phyloP scores from a whole-genome alignment of 2,888 invertebrate genomes.

The Drosophila subsilvestris region DNA sequence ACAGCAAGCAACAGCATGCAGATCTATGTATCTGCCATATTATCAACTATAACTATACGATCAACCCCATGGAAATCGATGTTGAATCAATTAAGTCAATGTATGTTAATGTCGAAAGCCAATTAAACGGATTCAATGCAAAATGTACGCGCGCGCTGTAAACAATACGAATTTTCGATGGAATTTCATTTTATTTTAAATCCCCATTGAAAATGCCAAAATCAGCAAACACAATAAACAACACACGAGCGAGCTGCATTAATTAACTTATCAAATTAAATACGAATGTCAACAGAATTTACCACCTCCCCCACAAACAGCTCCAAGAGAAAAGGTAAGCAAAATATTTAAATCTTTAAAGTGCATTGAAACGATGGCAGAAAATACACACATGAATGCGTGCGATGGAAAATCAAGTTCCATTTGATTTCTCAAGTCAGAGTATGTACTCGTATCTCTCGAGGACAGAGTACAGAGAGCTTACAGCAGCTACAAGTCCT shows the following conservation, averaged over 20 bases:
- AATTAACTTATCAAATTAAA: constrained; percentile 42
- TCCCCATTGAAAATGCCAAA: constrained; percentile 28
- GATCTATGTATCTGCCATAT: constrained; percentile 16
- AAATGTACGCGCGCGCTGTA: constrained; percentile 63
- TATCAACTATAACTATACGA: constrained; percentile 6
- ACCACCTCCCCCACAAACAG: neutral
- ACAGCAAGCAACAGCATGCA: constrained; percentile 9
- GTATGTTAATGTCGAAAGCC: constrained; percentile 1
- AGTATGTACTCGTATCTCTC: constrained; percentile 5
- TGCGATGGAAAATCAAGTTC: constrained; percentile 36
- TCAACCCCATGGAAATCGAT: neutral
- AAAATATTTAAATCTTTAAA: neutral
- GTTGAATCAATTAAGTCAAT: neutral
- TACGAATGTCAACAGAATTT: constrained; percentile 31
- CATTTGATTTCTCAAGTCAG: constrained; percentile 33
- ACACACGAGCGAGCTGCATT: constrained; percentile 17
- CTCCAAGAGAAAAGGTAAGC: constrained; percentile 24
- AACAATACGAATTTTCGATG: constrained; percentile 17
- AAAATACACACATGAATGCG: neutral
- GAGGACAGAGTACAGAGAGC: neutral
- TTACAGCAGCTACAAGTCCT: constrained; percentile 9
- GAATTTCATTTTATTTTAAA: constrained; percentile 18
- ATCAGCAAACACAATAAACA: constrained; percentile 15
- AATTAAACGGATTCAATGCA: constrained; percentile 34
- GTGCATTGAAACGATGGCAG: neutral